Evolutionary conservation across 2,113 vertebrate species (phyloP), one percentile per base, ranked within the genome.

Genomic region (Heterotilapia buettikoferi): DNA sequence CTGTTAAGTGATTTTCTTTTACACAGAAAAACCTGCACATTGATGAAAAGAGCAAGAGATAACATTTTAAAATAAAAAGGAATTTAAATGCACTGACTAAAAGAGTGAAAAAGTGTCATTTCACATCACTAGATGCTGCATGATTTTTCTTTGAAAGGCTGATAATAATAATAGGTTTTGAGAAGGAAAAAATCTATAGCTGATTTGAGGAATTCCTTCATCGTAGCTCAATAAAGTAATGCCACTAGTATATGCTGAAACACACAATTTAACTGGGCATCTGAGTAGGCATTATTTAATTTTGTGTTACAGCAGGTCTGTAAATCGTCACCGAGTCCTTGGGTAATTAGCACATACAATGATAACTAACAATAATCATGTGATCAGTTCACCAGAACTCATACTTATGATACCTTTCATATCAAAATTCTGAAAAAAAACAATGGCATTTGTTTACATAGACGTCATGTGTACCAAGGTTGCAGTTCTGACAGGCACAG

Each of bases 291-390:
- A 29, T 76, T 29, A 29, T 47, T 2, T 76, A 73, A 76, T 7
- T 76, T 11, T 19, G 24, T 31, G 71, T 76, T 76, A 31, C 71
- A 31, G 6, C 71, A 50, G 16, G 24, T 31, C 14, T 76, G 1
- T 50, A 50, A 50, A 47, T 76, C 3, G 0, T 26, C 21, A 73
- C 12, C 0, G 9, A 19, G 24, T 47, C 16, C 4, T 7, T 76
- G 71, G 40, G 24, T 7, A 47, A 47, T 29, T 29, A 47, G 71
- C 43, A 29, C 43, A 47, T 29, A 47, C 16, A 76, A 76, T 76
- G 24, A 47, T 12, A 47, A 76, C 43, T 76, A 76, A 45, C 24
- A 76, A 29, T 76, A 76, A 47, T 29, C 12, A 16, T 43, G 66
- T 3, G 38, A 43, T 76, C 40, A 19, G 71, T 76, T 76, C 40